Evolutionary conservation across 2,888 invertebrate genomes (phyloP).

Genomic region (Dynastes hyllus): DNA sequence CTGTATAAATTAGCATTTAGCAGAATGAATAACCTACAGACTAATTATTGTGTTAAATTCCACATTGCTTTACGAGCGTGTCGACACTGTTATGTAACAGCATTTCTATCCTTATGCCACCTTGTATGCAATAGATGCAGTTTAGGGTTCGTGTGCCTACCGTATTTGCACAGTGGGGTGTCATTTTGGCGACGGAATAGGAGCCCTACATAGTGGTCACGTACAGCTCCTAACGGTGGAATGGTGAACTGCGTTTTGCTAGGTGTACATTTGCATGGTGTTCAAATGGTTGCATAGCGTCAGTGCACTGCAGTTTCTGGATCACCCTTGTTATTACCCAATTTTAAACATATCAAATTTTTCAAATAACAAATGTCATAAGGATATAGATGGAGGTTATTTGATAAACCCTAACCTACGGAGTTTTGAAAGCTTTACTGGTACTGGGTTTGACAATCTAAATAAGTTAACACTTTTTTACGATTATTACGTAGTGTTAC

Average conservation of each 20-base stretch:
- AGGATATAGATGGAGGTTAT: too few relatives aligned
- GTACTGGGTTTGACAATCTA: too few relatives aligned
- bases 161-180: constrained; percentile 44
- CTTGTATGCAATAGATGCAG: constrained; percentile 53
- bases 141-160: constrained; percentile 40
- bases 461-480: too few relatives aligned
- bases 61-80: neutral
- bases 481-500: too few relatives aligned
- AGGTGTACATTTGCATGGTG: neutral
- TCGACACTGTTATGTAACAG: neutral
- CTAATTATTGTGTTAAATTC: too few relatives aligned
- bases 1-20: too few relatives aligned
- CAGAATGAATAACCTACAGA: too few relatives aligned
- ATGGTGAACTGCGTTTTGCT: neutral
- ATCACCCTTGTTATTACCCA: constrained; percentile 16
- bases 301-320: neutral
- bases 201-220: constrained; percentile 1
- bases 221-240: constrained; percentile 26
- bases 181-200: constrained; percentile 37
- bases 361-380: too few relatives aligned
- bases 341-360: too few relatives aligned
- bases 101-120: constrained; percentile 44
- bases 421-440: too few relatives aligned
- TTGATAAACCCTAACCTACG: too few relatives aligned
- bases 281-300: constrained; percentile 30